Evolutionary conservation across 2,888 invertebrate genomes (phyloP).

Genomic region (Brachylomia viminalis): DNA sequence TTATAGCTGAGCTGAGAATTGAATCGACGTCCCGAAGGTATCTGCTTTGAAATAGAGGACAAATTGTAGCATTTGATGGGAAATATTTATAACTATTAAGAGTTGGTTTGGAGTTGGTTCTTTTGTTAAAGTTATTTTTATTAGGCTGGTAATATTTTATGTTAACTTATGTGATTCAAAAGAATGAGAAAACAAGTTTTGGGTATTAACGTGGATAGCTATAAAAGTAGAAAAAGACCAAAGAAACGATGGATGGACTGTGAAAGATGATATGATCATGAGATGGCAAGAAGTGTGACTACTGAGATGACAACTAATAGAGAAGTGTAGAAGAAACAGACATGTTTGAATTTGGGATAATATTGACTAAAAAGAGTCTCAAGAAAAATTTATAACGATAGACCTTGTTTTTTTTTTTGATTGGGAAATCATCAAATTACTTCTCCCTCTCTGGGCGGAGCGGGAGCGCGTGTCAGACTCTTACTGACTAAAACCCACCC

Average conservation of each 20-base stretch:
- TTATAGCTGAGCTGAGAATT: slow-evolving; percentile 38
- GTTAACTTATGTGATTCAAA: neutral
- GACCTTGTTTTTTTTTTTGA: no score
- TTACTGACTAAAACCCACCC: no score
- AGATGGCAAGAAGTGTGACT: neutral
- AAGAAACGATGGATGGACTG: neutral
- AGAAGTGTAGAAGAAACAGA: neutral
- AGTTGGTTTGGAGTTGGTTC: neutral
- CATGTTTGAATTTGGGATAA: neutral
- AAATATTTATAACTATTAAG: slow-evolving; percentile 27
- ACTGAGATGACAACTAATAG: neutral
- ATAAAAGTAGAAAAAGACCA: neutral
- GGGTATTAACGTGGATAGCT: neutral
- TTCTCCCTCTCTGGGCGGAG: no score
- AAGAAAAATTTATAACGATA: neutral
- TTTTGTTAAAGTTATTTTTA: neutral
- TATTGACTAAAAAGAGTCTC: neutral
- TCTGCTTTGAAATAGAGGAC: slow-evolving; percentile 32
- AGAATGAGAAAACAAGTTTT: no score
- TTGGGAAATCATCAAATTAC: no score
- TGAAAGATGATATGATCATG: neutral
- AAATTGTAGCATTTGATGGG: slow-evolving; percentile 35
- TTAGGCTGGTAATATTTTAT: neutral
- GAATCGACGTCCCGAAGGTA: slow-evolving; percentile 30
- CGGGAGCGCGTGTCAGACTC: no score